Percentiles rank a stretch among this genome's conserved stretches.
Evolutionary conservation across 2,888 invertebrate species (phyloP).

Genomic region (Rhogogaster chlorosoma): DNA sequence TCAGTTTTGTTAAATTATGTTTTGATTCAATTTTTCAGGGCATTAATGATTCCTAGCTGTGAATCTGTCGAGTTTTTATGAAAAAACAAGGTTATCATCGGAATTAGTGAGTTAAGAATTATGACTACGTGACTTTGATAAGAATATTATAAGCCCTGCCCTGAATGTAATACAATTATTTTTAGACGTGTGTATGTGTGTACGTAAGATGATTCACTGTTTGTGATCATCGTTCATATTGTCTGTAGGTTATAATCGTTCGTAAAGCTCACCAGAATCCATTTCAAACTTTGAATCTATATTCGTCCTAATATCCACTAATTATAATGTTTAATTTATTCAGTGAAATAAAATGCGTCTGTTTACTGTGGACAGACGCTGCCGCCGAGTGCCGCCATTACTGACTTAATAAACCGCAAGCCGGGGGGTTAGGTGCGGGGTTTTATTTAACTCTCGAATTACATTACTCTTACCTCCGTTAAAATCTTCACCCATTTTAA

Average conservation of each 20-base stretch:
- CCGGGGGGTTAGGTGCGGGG: constrained; percentile 19
- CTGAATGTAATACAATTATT: constrained; percentile 4
- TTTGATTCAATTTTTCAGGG: background rate
- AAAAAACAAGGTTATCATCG: background rate
- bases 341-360: background rate
- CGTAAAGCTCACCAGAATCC: constrained; percentile 28
- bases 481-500: constrained; percentile 74
- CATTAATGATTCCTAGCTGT: background rate
- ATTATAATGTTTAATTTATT: background rate
- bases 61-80: background rate
- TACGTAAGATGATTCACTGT: background rate
- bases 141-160: constrained; percentile 30
- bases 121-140: constrained; percentile 7
- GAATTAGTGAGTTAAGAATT: background rate
- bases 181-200: background rate
- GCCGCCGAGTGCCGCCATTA: constrained; percentile 45
- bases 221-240: background rate
- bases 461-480: constrained; percentile 76
- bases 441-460: background rate
- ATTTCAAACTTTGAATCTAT: background rate
- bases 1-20: background rate
- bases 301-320: background rate
- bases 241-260: background rate
- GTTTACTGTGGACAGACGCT: constrained; percentile 42
- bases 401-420: constrained; percentile 15